Evolutionary conservation across 2,888 invertebrate species (phyloP), one percentile per base, ranked within the genome.

Genomic region (Acronicta alni): DNA sequence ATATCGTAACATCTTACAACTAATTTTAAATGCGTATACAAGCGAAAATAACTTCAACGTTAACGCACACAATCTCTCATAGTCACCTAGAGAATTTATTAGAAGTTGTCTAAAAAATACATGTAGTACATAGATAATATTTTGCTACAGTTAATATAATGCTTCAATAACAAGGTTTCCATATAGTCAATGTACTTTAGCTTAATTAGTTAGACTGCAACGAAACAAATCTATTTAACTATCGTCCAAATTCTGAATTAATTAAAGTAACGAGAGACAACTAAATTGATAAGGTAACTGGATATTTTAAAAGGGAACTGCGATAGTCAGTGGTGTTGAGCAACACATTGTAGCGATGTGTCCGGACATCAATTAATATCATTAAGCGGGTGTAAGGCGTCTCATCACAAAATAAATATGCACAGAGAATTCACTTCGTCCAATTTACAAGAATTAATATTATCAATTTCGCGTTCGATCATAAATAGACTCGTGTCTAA

Each of bases 301-400:
- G 86, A 89, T 86, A 89, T 84, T 84, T 83, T 82, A 83, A 84
- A 85, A 85, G 75, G 80, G 81, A 74, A 75, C 71, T 67, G 35
- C 57, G 67, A 72, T 60, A 70, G 48, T 55, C 42, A 45, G 55
- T 48, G 39, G 58, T 57, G 70, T 75, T 69, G 72, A 47, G 57
- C 65, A 64, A 72, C 60, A 55, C 48, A 4, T 10, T 30, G 67
- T 48, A 71, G 68, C 60, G 61, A 60, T 67, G 67, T 59, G 68
- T 68, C 70, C 77, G 81, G 81, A 76, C 81, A 83, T 89, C 89
- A 91, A 92, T 91, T 91, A 89, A 90, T 86, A 84, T 88, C 83
- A 89, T 88, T 88, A 89, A 82, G 76, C 84, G 80, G 65, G 79
- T 72, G 82, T 84, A 83, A 88, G 85, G 85, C 81, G 79, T 48